Evolutionary conservation across 2,113 vertebrate genomes (phyloP).

Genomic region (Oceanodroma tethys): DNA sequence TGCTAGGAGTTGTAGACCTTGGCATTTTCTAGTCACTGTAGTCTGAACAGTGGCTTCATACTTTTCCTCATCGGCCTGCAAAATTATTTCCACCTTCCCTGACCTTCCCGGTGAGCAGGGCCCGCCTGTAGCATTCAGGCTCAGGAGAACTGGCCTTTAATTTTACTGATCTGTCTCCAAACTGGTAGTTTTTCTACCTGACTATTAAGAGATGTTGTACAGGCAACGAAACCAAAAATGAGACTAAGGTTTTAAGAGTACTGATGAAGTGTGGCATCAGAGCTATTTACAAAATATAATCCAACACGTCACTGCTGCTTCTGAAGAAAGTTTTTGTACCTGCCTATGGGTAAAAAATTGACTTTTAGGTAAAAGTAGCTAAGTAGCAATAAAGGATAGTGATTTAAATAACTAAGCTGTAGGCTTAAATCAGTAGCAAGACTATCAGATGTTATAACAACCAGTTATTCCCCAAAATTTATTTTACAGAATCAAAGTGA

Average conservation of each 20-base stretch:
- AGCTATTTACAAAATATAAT: not conserved
- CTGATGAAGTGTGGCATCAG: not conserved
- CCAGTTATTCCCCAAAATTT: not conserved
- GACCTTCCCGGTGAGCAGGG: not conserved
- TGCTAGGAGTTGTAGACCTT: not conserved
- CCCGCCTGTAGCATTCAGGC: not conserved
- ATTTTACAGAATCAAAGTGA: not conserved
- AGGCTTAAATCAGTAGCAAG: not conserved
- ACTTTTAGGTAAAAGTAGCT: not conserved
- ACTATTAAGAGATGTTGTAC: not conserved
- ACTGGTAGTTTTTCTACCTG: not conserved
- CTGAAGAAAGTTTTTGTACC: not conserved
- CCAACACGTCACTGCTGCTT: not conserved
- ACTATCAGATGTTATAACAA: not conserved
- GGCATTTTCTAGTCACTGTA: not conserved
- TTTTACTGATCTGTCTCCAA: slow-evolving; percentile 40
- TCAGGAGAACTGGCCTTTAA: not conserved
- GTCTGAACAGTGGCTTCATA: not conserved
- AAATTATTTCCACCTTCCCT: not conserved
- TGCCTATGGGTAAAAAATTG: not conserved
- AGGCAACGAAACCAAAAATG: not conserved
- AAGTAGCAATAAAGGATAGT: not conserved
- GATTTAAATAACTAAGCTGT: not conserved
- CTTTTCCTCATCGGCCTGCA: not conserved
- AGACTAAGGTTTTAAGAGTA: not conserved